These are phyloP conservation scores for Austrolebias charrua DNA, from an alignment of 2,797 vertebrate genomes.

Conservation along the genomic window DNA sequence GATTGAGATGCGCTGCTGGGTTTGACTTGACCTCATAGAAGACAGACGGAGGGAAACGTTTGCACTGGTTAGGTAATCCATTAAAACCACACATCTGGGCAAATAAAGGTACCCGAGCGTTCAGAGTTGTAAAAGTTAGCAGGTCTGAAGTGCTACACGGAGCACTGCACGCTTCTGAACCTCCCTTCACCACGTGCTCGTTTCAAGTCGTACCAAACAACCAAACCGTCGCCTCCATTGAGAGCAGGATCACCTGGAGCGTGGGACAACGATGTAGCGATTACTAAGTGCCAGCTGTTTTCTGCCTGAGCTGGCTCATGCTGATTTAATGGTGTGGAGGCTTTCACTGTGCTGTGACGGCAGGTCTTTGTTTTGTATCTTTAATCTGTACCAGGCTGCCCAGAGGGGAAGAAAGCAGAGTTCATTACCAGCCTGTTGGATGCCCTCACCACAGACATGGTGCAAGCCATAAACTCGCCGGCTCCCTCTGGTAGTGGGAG, in stretches of 20 bases:
- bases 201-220: conserved; percentile 27
- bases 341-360: conserved; percentile 43
- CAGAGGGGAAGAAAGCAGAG: conserved; percentile 95
- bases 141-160: conserved; percentile 67
- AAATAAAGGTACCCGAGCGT: conserved; percentile 80
- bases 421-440: conserved; percentile 98
- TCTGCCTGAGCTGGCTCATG: conserved; percentile 35
- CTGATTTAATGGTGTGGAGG: conserved; percentile 27
- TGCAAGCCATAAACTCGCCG: conserved; percentile 97
- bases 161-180: conserved; percentile 61
- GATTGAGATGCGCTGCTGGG: conserved; percentile 43
- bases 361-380: conserved; percentile 61
- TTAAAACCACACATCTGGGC: conserved; percentile 80
- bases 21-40: conserved; percentile 79
- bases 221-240: conserved; percentile 14
- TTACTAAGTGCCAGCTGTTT: conserved; percentile 19
- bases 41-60: conserved; percentile 77
- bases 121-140: conserved; percentile 79
- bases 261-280: not conserved
- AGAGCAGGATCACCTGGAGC: conserved; percentile 8
- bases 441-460: conserved; percentile 98
- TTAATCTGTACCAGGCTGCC: conserved; percentile 86
- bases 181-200: conserved; percentile 48
- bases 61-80: conserved; percentile 58
- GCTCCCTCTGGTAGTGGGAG: conserved; percentile 94